Evolutionary conservation across 1,140 invertebrate genomes (phyloP), one percentile per base, ranked within the genome.

Genomic region (Microvelia longipes): DNA sequence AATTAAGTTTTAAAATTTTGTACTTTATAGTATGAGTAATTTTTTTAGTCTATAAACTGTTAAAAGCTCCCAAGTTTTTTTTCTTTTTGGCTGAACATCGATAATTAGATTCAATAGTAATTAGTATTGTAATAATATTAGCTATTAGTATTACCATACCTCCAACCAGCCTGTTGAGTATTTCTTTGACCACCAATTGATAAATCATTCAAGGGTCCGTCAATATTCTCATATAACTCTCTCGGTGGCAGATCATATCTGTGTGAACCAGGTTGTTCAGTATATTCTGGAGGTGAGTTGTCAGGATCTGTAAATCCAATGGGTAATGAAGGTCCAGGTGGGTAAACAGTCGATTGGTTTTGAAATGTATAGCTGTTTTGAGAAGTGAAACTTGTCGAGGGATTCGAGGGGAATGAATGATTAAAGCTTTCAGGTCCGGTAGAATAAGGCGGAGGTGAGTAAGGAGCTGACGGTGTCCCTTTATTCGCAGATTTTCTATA

Each of bases 381-480:
- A 28, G 5, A 66, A 27, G 24, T 11, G 11, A 1, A 28, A 50
- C 35, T 50, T 11, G 35, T 50, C 5, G 35, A 50, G 25, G 24
- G 24, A 61, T 28, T 28, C 25, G 30, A 50, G 5, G n/a, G 13
- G 15, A 30, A 26, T 1, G 28, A 2, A 61, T 1, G 28, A n/a
- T 28, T 28, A 19, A 66, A 28, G n/a, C 26, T 27, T 60, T 29
- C 24, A 28, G n/a, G 67, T 14, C 15, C 27, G 1, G 14, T 29
- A 28, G 25, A 68, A 27, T 29, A 19, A 61, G 67, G 67, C n/a
- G 35, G 25, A 25, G 29, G 30, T 11, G 68, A 69, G 27, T 69
- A 64, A 15, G 68, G 68, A 28, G 68, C 35, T 29, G 68, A 60
- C 26, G 68, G 68, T 25, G 68, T 60, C n/a, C 68, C 35, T 69